Conservation (phyloP, 1,140 invertebrate species). For the Megalonaias nervosa region DNA sequence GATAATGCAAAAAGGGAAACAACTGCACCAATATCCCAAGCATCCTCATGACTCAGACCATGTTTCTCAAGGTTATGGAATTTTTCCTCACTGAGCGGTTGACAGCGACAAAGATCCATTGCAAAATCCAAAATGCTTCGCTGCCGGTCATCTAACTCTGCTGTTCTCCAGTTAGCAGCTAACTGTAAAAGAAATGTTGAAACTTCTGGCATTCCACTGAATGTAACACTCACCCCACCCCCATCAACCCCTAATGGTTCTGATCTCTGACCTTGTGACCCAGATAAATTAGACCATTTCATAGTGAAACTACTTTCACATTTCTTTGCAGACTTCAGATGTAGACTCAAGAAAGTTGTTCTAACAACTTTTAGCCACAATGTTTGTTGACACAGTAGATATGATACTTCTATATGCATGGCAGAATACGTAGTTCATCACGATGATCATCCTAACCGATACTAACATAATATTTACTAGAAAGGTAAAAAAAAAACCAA, state of each 20-base stretch:
- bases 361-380: too few relatives aligned
- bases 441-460: too few relatives aligned
- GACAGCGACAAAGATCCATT: constrained; percentile 45
- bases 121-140: constrained; percentile 58
- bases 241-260: too few relatives aligned
- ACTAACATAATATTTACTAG: too few relatives aligned
- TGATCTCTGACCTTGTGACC: not conserved
- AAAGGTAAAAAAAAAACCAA: too few relatives aligned
- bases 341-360: not conserved
- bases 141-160: constrained; percentile 54
- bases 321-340: not conserved
- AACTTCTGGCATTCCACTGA: too few relatives aligned
- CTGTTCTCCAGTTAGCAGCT: constrained; percentile 59
- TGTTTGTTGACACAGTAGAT: too few relatives aligned
- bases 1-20: constrained; percentile 55
- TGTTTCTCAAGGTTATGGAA: constrained; percentile 47
- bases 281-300: not conserved
- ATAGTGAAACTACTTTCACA: not conserved
- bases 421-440: too few relatives aligned
- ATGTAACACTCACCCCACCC: too few relatives aligned
- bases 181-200: constrained; percentile 40
- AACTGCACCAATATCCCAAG: constrained; percentile 61
- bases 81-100: constrained; percentile 42
- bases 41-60: constrained; percentile 55
- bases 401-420: too few relatives aligned